phyloP scores from a whole-genome alignment of 2,113 vertebrate genomes.

The Laterallus jamaicensis region DNA sequence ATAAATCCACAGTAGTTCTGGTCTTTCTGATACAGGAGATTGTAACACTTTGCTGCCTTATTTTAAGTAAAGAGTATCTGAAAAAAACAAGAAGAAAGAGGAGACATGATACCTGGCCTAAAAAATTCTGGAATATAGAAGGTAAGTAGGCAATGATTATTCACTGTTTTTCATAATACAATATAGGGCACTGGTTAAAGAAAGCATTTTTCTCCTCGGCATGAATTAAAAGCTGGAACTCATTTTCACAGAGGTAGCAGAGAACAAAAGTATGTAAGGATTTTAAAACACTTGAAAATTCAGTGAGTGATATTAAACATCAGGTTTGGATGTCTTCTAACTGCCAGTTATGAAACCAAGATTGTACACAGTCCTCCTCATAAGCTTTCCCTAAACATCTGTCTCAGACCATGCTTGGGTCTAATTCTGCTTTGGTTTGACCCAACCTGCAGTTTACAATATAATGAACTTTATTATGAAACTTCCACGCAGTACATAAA shows the following conservation, averaged over 20 bases:
- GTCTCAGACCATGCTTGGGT: not conserved
- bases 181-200: not conserved
- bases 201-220: constrained; percentile 5
- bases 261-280: not conserved
- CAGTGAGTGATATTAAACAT: not conserved
- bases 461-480: not conserved
- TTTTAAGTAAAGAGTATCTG: not conserved
- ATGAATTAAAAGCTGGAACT: not conserved
- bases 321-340: not conserved
- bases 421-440: constrained; percentile 14
- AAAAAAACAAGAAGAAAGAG: not conserved
- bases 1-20: not conserved
- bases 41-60: not conserved
- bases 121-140: not conserved
- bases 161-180: not conserved
- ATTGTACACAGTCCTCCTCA: not conserved
- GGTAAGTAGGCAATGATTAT: not conserved
- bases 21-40: constrained; percentile 2
- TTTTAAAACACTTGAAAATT: not conserved
- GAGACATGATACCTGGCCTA: not conserved
- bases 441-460: not conserved
- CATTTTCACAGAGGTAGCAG: not conserved
- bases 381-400: not conserved
- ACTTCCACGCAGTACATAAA: not conserved
- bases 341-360: not conserved